These are phyloP conservation scores for Protodeltote pygarga DNA, from an alignment of 2,888 invertebrate species.

Conservation along the genomic window DNA sequence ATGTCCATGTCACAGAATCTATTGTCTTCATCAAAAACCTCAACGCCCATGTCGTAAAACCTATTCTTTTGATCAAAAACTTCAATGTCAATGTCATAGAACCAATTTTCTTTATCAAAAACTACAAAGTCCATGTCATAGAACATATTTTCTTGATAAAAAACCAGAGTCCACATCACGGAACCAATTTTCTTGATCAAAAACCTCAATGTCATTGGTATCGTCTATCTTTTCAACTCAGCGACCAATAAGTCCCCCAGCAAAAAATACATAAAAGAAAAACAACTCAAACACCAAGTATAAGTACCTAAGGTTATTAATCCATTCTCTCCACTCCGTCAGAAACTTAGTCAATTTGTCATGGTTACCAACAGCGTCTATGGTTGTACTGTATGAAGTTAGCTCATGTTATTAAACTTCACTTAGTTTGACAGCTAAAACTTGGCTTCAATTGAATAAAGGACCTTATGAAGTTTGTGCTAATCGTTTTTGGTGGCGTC, in stretches of 20 bases:
- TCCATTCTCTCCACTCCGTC: conserved; percentile 21
- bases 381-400: conserved; percentile 22
- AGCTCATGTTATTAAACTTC: conserved; percentile 32
- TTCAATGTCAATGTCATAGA: too few relatives aligned
- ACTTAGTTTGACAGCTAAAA: conserved; percentile 36
- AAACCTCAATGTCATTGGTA: too few relatives aligned
- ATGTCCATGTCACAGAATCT: too few relatives aligned
- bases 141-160: too few relatives aligned
- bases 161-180: too few relatives aligned
- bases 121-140: too few relatives aligned
- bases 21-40: too few relatives aligned
- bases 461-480: conserved; percentile 22
- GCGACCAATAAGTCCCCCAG: neutral
- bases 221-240: too few relatives aligned
- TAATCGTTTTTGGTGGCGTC: conserved; percentile 28
- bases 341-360: conserved; percentile 43
- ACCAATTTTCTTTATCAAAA: too few relatives aligned
- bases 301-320: conserved; percentile 35
- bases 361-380: conserved; percentile 23
- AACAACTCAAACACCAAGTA: neutral
- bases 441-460: conserved; percentile 47
- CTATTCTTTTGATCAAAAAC: too few relatives aligned
- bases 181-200: too few relatives aligned
- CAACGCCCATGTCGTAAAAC: too few relatives aligned
- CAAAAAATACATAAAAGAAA: conserved; percentile 7